Evolutionary conservation across 2,797 vertebrate genomes (phyloP).

Genomic region (Leptoclinus maculatus): DNA sequence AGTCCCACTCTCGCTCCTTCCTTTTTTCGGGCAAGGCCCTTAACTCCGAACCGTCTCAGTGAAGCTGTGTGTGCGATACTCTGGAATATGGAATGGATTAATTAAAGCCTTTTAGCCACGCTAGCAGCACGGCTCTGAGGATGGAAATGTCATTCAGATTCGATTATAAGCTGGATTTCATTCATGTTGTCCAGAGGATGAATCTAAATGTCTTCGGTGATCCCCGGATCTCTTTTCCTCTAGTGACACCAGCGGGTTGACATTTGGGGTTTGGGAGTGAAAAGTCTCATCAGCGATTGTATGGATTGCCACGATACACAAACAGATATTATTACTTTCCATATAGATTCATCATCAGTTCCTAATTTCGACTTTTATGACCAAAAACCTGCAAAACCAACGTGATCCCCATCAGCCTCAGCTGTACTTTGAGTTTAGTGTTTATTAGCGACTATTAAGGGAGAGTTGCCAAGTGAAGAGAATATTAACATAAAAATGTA

Average conservation of each 20-base stretch:
- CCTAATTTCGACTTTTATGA: not conserved
- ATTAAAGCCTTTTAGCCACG: not conserved
- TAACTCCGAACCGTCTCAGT: not conserved
- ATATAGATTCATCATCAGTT: not conserved
- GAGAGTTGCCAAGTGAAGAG: not conserved
- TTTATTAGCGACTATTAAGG: too few relatives aligned
- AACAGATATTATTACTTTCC: not conserved
- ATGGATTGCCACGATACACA: not conserved
- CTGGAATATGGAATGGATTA: not conserved
- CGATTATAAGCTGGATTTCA: not conserved
- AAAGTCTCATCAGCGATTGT: not conserved
- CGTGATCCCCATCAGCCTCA: too few relatives aligned
- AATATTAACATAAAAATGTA: not conserved
- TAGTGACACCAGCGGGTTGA: not conserved
- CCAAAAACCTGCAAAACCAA: too few relatives aligned
- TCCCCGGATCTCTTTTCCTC: not conserved
- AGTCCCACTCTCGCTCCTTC: too few relatives aligned
- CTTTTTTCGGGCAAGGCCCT: not conserved
- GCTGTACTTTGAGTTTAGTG: too few relatives aligned
- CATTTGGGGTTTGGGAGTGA: not conserved
- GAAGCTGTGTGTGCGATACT: not conserved
- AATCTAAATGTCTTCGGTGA: not conserved
- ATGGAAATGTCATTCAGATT: not conserved
- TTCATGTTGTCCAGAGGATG: conserved; percentile 1
- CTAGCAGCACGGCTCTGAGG: not conserved